phyloP scores from a whole-genome alignment of 2,888 invertebrate species.

The Aphodius sticticus region DNA sequence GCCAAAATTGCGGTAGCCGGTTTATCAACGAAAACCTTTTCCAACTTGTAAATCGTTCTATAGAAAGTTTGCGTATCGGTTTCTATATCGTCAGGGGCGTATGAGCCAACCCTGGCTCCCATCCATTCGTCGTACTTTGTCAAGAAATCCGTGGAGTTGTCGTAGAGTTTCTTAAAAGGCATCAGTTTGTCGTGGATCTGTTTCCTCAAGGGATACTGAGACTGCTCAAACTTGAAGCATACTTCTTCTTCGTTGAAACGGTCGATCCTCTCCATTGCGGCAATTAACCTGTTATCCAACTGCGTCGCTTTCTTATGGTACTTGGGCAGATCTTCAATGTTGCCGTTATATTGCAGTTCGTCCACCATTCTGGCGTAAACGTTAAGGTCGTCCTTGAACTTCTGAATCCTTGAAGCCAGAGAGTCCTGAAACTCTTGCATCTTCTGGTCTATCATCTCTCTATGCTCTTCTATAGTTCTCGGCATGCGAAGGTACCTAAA shows the following conservation, averaged over 20 bases:
- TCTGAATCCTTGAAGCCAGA: constrained; percentile 78
- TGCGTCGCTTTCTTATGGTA: constrained; percentile 84
- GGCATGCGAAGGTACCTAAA: constrained; percentile 79
- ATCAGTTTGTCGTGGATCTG: constrained; percentile 78
- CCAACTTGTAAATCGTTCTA: constrained; percentile 85
- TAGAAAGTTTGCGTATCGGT: constrained; percentile 73
- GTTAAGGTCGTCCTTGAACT: constrained; percentile 84
- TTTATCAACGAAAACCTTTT: constrained; percentile 82
- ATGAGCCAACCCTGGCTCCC: constrained; percentile 80
- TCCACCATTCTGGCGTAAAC: constrained; percentile 81
- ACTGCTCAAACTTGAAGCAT: constrained; percentile 86
- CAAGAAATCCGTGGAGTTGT: constrained; percentile 86
- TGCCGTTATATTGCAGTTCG: constrained; percentile 88
- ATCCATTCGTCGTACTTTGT: constrained; percentile 87
- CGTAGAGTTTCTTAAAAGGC: constrained; percentile 89
- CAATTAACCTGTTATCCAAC: constrained; percentile 76
- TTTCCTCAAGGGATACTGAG: constrained; percentile 88
- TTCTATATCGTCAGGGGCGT: constrained; percentile 91
- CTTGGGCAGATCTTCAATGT: constrained; percentile 80
- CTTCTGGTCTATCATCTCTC: constrained; percentile 81
- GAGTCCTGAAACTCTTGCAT: constrained; percentile 85
- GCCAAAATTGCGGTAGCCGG: constrained; percentile 81
- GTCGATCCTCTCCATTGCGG: constrained; percentile 82
- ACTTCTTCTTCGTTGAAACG: constrained; percentile 91
- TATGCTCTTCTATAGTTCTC: constrained; percentile 83